A percentile compares a stretch with the other conserved stretches of the same genome.
These are phyloP conservation scores for Sipha maydis DNA, from an alignment of 2,888 invertebrate genomes.

Conservation along the genomic window DNA sequence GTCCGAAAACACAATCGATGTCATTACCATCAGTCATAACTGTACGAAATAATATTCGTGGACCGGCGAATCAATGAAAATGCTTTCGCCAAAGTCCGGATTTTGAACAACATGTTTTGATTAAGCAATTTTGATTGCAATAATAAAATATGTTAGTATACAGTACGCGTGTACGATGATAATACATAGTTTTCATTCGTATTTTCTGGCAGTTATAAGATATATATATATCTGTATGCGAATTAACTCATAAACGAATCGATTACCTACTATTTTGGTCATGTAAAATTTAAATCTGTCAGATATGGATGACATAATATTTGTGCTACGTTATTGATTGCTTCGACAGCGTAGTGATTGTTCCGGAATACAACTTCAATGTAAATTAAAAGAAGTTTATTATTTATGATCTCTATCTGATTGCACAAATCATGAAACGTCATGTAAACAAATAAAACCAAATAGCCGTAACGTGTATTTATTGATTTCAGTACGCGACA, in stretches of 20 bases:
- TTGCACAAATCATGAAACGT: neutral
- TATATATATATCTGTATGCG: no score
- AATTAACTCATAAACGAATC: neutral
- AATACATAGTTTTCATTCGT: no score
- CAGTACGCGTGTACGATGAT: no score
- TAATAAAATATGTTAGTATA: no score
- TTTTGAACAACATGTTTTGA: no score
- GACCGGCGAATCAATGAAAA: neutral
- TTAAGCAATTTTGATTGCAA: no score
- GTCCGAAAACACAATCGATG: neutral
- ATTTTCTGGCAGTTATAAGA: no score
- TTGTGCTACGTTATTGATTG: neutral
- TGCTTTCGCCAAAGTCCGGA: no score
- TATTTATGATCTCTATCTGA: slow-evolving; percentile 9
- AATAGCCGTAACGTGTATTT: slow-evolving; percentile 4
- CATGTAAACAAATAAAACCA: slow-evolving; percentile 34
- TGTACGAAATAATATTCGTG: neutral
- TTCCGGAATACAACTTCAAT: neutral
- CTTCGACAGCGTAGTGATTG: neutral
- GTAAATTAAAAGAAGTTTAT: neutral
- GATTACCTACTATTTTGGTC: neutral
- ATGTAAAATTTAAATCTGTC: neutral
- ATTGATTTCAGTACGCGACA: slow-evolving; percentile 13
- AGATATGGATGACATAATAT: neutral
- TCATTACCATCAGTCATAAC: neutral